Percentiles rank a stretch among this genome's conserved stretches.
phyloP scores from a whole-genome alignment of 1,140 invertebrate genomes.

The Branchinecta lynchi region DNA sequence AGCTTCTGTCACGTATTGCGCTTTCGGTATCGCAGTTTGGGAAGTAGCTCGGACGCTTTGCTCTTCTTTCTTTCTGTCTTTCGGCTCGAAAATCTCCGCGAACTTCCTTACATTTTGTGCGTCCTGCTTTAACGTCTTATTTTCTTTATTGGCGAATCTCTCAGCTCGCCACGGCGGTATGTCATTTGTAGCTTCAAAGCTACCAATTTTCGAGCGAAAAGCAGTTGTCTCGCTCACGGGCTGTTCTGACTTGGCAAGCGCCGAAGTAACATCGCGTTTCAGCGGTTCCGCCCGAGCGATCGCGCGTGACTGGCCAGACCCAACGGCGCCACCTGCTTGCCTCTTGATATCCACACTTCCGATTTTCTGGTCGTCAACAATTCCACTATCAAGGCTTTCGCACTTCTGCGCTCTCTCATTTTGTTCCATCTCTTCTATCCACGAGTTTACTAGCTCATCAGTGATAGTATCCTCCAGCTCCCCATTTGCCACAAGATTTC shows the following conservation, averaged over 20 bases:
- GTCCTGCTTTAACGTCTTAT: background rate
- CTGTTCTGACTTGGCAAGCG: no score
- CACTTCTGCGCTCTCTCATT: background rate
- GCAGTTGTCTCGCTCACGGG: no score
- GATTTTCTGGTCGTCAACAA: background rate
- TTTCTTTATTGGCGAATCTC: background rate
- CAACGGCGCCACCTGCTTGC: no score
- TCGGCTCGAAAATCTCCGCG: no score
- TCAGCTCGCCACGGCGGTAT: background rate
- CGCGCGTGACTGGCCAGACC: no score
- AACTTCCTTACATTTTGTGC: no score
- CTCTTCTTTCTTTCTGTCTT: no score
- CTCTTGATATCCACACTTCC: background rate
- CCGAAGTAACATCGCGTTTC: no score
- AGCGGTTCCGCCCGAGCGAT: no score
- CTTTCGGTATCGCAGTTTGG: no score
- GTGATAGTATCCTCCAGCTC: background rate
- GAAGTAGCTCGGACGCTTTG: no score
- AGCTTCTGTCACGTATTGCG: no score
- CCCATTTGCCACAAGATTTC: background rate
- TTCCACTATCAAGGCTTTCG: constrained; percentile 1
- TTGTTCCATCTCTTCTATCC: constrained; percentile 1
- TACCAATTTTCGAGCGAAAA: background rate
- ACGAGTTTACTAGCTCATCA: background rate
- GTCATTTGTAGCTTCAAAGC: background rate